Percentiles rank a stretch among this genome's conserved stretches.
phyloP scores from a whole-genome alignment of 1,140 invertebrate genomes.

The Drosophila eugracilis region DNA sequence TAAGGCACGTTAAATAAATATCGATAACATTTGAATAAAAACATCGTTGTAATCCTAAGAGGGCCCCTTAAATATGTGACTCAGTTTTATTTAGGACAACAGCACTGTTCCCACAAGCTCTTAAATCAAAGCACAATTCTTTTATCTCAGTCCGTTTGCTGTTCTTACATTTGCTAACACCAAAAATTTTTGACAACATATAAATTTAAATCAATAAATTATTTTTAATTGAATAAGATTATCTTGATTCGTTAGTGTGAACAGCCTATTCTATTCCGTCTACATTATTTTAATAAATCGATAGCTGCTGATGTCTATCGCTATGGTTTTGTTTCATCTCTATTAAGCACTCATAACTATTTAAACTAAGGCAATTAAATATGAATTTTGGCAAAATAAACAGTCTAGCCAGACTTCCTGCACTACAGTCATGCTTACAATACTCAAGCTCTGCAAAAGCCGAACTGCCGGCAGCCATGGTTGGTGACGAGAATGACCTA shows the following conservation, averaged over 20 bases:
- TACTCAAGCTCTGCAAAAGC: constrained; percentile 25
- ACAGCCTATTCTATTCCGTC: too few species aligned
- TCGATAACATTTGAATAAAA: background rate
- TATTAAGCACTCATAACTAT: background rate
- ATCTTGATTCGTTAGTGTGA: too few species aligned
- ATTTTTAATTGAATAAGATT: too few species aligned
- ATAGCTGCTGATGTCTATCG: background rate
- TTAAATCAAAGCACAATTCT: too few species aligned
- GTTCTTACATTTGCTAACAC: too few species aligned
- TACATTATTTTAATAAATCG: too few species aligned
- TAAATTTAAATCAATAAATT: too few species aligned
- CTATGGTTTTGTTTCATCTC: background rate
- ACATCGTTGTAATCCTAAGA: background rate
- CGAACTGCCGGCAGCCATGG: constrained; percentile 45
- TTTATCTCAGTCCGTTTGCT: too few species aligned
- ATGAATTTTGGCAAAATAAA: constrained; percentile 43
- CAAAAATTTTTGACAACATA: too few species aligned
- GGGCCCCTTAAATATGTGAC: background rate
- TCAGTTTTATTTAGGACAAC: background rate
- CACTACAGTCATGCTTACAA: constrained; percentile 7
- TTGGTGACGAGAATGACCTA: constrained; percentile 32
- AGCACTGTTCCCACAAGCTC: too few species aligned
- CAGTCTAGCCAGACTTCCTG: constrained; percentile 1
- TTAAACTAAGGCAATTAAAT: background rate
- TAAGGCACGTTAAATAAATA: background rate